Evolutionary conservation across 2,113 vertebrate genomes (phyloP).

Genomic region (Caranx ignobilis): DNA sequence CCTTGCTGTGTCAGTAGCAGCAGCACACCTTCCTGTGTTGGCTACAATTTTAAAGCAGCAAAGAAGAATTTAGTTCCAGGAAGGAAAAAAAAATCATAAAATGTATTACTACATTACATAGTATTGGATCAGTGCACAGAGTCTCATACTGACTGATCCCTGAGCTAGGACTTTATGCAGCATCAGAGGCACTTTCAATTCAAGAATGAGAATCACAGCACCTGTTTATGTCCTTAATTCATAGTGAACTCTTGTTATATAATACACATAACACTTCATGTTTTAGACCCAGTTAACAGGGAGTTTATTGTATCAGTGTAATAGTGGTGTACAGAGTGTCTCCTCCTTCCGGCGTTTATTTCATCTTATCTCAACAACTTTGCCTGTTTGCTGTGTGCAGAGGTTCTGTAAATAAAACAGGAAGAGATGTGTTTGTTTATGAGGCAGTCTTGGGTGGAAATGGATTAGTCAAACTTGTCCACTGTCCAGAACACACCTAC

Average conservation of each 20-base stretch:
- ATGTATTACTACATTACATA: too few species aligned
- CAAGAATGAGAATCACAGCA: too few species aligned
- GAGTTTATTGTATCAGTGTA: neutral
- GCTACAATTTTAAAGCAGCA: too few species aligned
- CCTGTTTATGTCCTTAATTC: too few species aligned
- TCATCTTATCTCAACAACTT: constrained; percentile 16
- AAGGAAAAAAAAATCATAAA: too few species aligned
- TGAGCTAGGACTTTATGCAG: too few species aligned
- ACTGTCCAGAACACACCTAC: constrained; percentile 31
- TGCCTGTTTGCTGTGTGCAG: neutral
- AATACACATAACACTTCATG: neutral
- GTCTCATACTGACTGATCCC: too few species aligned
- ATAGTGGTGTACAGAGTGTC: neutral
- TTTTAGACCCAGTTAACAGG: neutral
- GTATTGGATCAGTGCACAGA: too few species aligned
- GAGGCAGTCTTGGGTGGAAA: constrained; percentile 21
- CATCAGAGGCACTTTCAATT: too few species aligned
- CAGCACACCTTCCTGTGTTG: too few species aligned
- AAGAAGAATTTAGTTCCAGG: too few species aligned
- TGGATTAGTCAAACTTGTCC: constrained; percentile 41
- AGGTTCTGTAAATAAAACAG: constrained; percentile 14
- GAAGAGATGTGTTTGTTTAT: constrained; percentile 15
- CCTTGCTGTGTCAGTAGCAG: too few species aligned
- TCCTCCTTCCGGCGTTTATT: constrained; percentile 28
- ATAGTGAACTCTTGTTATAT: neutral